phyloP scores from a whole-genome alignment of 2,888 invertebrate species.

The Rhopalosiphum nymphaeae region DNA sequence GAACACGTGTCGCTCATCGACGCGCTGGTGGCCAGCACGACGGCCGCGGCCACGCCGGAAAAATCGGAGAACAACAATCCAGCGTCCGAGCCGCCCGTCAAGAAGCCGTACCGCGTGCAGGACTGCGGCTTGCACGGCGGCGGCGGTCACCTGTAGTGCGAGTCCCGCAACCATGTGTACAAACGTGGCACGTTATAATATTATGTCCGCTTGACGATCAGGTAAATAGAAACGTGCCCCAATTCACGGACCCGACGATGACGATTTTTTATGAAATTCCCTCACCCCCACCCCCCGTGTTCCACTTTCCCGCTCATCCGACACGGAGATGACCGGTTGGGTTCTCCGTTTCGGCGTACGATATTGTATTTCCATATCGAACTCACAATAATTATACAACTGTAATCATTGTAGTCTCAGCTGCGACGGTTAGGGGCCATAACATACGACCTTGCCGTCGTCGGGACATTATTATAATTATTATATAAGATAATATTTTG shows the following conservation, averaged over 20 bases:
- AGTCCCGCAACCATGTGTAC: background rate
- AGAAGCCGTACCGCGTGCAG: conserved; percentile 43
- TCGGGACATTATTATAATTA: background rate
- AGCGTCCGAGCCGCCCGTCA: conserved; percentile 39
- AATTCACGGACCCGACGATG: no score
- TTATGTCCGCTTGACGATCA: background rate
- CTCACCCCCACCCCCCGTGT: no score
- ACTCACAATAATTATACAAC: background rate
- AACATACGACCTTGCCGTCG: background rate
- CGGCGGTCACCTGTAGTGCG: background rate
- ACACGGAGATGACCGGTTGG: no score
- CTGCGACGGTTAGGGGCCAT: background rate
- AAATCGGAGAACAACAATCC: conserved; percentile 63
- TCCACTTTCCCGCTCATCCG: no score
- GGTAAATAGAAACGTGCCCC: background rate
- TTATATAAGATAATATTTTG: background rate
- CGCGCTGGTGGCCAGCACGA: conserved; percentile 60
- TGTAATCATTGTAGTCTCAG: background rate
- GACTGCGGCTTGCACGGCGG: conserved; percentile 16
- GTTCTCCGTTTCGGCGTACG: no score
- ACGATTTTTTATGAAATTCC: no score
- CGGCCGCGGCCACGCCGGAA: conserved; percentile 51
- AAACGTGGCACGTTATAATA: background rate
- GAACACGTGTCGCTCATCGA: conserved; percentile 59
- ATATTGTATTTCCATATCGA: background rate